Conservation (phyloP, 2,888 invertebrate species). For the Cepaea hortensis region DNA sequence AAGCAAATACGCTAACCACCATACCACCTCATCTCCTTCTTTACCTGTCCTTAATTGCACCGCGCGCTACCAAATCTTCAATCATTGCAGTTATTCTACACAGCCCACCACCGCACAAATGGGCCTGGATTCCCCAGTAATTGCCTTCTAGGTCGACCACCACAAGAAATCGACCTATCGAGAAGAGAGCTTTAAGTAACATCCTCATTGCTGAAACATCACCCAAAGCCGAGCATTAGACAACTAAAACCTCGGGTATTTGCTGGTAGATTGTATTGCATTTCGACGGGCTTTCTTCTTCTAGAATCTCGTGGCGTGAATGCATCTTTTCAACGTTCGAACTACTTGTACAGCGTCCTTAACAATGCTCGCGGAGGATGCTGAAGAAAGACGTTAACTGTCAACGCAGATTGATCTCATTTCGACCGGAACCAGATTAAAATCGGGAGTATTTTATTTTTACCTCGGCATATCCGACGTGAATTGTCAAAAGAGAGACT, state of each 20-base stretch:
- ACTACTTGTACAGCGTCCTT: slow-evolving; percentile 12
- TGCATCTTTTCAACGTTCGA: slow-evolving; percentile 33
- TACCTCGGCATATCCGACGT: slow-evolving; percentile 23
- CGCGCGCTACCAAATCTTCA: no score
- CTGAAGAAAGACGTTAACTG: slow-evolving; percentile 43
- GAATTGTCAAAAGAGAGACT: slow-evolving; percentile 8
- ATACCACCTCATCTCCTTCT: no score
- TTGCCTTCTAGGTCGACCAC: not conserved
- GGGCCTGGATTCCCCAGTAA: no score
- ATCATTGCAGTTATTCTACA: no score
- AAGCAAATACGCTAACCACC: no score
- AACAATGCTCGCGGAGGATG: slow-evolving; percentile 32
- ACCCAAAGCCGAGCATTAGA: slow-evolving; percentile 12
- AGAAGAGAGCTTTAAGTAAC: not conserved
- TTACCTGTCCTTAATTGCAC: no score
- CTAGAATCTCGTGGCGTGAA: not conserved
- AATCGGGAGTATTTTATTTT: slow-evolving; percentile 23
- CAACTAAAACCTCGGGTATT: slow-evolving; percentile 1
- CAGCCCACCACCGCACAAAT: no score
- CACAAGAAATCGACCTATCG: not conserved
- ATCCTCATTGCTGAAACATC: not conserved
- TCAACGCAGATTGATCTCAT: slow-evolving; percentile 39
- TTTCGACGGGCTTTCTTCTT: slow-evolving; percentile 18
- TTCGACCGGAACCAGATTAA: slow-evolving; percentile 46
- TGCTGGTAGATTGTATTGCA: slow-evolving; percentile 36